phyloP scores from a whole-genome alignment of 2,113 vertebrate genomes.

The Todiramphus saurophagus region DNA sequence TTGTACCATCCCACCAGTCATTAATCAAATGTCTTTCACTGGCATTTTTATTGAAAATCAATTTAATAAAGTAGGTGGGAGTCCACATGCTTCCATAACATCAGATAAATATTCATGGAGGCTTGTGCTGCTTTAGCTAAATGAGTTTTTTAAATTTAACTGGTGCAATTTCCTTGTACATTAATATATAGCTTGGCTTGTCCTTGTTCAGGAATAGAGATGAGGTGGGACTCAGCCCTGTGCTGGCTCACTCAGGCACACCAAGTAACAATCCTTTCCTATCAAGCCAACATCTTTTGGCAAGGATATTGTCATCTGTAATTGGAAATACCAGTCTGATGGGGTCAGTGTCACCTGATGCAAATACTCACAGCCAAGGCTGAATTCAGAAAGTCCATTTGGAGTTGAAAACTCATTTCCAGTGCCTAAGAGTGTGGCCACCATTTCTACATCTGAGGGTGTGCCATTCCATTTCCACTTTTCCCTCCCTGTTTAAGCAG shows the following conservation, averaged over 20 bases:
- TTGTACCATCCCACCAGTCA: background rate
- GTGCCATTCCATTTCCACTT: background rate
- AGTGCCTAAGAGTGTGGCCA: background rate
- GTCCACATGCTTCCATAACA: constrained; percentile 40
- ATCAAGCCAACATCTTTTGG: background rate
- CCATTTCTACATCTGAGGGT: background rate
- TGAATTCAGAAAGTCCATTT: background rate
- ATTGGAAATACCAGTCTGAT: background rate
- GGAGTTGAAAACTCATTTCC: background rate
- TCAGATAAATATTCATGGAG: constrained; percentile 62
- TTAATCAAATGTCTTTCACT: constrained; percentile 51
- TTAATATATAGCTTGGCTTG: constrained; percentile 23
- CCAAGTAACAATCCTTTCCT: background rate
- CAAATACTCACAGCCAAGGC: background rate
- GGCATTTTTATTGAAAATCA: constrained; percentile 66
- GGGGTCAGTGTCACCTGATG: background rate
- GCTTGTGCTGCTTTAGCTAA: constrained; percentile 48
- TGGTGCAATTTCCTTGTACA: constrained; percentile 29
- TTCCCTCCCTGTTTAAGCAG: background rate
- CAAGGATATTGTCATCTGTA: background rate
- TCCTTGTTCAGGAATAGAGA: background rate
- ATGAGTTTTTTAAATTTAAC: constrained; percentile 52
- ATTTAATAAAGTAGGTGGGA: constrained; percentile 67
- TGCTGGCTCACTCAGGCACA: background rate
- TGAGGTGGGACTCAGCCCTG: background rate